Evolutionary conservation across 2,797 vertebrate genomes (phyloP), one percentile per base, ranked within the genome.

Genomic region (Sorex maritimensis): DNA sequence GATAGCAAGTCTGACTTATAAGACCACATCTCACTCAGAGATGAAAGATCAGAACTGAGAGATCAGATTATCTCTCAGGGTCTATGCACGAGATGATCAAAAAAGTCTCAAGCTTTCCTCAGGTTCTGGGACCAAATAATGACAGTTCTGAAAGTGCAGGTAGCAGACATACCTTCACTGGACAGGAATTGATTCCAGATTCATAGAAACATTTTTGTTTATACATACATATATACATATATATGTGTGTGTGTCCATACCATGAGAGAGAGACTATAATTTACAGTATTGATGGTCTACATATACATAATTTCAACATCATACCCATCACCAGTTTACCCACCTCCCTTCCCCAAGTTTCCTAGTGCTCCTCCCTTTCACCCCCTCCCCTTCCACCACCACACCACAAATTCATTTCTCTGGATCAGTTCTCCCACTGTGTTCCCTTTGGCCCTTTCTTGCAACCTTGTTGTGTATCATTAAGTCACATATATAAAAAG

Each of bases 81-180:
- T 73, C 55, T 63, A 15, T 83, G 63, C 79, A 86, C 79, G 79
- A 86, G 52, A 69, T 63, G 21, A 55, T 86, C 23, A 38, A n/a
- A 30, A 58, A 7, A 55, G 67, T 78, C 85, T 38, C 24, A 74
- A 65, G 65, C 78, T 83, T 88, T 52, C 73, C 14, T 94, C 73
- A n/a, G 24, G 44, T 55, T 91, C 88, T 91, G 68, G 63, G 52
- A 80, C 74, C 61, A 90, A 72, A 78, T 89, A 63, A 75, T 83
- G 81, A n/a, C 30, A 34, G 41, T 58, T 91, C 38, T 67, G 85
- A 75, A 86, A 77, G 68, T 30, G 83, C 63, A 88, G 41, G 15
- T 73, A 73, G 85, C 21, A 21, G 74, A 58, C 71, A 30, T 28
- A 30, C 30, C 49, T 55, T 79, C 30, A 4, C 23, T 61, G 46